These are phyloP conservation scores for Leucopsar rothschildi DNA, from an alignment of 2,113 vertebrate species.

Conservation along the genomic window DNA sequence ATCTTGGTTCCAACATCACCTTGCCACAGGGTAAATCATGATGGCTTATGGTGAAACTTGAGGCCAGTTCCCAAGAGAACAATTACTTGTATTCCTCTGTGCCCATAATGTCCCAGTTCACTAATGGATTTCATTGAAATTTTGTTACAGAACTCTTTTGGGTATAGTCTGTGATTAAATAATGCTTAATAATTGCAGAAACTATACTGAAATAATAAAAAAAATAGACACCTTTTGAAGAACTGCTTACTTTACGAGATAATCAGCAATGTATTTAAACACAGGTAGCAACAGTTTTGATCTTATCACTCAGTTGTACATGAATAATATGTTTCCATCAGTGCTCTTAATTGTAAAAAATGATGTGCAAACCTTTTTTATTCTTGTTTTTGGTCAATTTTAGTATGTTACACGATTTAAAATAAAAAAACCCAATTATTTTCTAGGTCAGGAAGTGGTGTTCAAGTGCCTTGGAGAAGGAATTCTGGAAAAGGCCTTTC, in stretches of 20 bases:
- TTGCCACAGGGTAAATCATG: not conserved
- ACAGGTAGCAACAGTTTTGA: not conserved
- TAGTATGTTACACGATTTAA: not conserved
- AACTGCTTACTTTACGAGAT: not conserved
- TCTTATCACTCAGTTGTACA: not conserved
- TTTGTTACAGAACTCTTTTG: not conserved
- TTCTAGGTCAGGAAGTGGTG: conserved; percentile 95
- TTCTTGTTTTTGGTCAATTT: not conserved
- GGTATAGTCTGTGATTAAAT: not conserved
- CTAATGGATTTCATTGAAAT: not conserved
- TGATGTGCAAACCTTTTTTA: not conserved
- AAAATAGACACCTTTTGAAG: not conserved
- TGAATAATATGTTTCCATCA: not conserved
- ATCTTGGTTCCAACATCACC: not conserved
- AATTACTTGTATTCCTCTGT: not conserved
- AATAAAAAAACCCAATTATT: conserved; percentile 41
- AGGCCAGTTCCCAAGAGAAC: not conserved
- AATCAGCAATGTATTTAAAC: not conserved
- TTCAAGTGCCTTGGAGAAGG: conserved; percentile 99
- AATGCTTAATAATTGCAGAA: not conserved
- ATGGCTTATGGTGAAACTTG: not conserved
- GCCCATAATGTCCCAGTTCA: not conserved
- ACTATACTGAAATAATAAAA: not conserved
- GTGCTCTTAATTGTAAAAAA: not conserved
- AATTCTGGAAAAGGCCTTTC: conserved; percentile 99